Conservation (phyloP, 2,113 vertebrate genomes). For the Pogonocichla stellata region DNA sequence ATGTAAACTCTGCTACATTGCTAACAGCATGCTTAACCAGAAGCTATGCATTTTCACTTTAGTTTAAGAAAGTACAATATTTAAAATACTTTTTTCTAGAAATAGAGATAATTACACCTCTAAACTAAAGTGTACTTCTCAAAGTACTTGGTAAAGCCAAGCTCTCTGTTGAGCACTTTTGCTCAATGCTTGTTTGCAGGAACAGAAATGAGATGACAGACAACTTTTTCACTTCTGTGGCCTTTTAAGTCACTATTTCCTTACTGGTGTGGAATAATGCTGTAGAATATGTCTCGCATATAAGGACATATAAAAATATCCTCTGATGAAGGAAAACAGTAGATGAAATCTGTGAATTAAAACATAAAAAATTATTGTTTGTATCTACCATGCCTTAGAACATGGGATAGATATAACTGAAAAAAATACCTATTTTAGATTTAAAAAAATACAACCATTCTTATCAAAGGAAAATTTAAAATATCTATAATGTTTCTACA, state of each 20-base stretch:
- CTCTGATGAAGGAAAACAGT: neutral
- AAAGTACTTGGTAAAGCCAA: neutral
- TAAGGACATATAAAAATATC: neutral
- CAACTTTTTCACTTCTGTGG: neutral
- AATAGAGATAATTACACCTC: neutral
- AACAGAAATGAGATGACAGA: neutral
- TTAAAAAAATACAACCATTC: neutral
- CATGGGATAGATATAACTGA: neutral
- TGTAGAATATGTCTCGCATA: neutral
- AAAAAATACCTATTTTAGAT: neutral
- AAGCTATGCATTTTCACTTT: neutral
- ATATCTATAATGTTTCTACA: neutral
- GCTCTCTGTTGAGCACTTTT: neutral
- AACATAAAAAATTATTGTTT: neutral
- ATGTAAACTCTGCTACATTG: neutral
- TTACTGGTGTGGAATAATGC: neutral
- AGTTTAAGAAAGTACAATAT: neutral
- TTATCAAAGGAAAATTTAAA: neutral
- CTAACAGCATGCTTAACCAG: neutral
- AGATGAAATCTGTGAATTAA: neutral
- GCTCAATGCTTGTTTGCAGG: neutral
- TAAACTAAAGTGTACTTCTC: neutral
- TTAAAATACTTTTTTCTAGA: neutral
- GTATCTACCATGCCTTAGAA: neutral
- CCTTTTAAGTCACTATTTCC: neutral